These are phyloP conservation scores for Trachelus troglodyta DNA, from an alignment of 2,888 invertebrate species.

Conservation along the genomic window DNA sequence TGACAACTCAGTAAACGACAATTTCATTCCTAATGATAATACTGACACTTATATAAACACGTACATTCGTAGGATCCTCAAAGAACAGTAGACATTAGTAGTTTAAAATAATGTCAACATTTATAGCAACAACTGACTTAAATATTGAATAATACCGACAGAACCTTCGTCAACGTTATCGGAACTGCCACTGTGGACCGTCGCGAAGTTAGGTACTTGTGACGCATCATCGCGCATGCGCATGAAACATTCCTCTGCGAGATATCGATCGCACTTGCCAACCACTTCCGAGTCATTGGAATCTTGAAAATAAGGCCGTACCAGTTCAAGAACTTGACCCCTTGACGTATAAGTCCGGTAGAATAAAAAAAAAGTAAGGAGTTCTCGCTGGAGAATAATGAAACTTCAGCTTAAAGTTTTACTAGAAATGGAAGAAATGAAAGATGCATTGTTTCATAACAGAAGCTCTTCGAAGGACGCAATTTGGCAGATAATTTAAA, in stretches of 20 bases:
- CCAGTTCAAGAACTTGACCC: background rate
- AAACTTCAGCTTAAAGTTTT: background rate
- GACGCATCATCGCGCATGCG: conserved; percentile 16
- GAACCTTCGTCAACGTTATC: background rate
- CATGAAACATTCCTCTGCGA: conserved; percentile 27
- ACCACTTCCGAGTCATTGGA: conserved; percentile 27
- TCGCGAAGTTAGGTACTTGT: conserved; percentile 33
- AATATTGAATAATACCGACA: background rate
- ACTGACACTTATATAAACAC: background rate
- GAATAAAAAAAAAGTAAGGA: background rate
- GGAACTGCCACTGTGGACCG: conserved; percentile 45
- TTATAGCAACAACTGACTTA: background rate
- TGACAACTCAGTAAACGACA: background rate
- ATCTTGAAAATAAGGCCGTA: conserved; percentile 19
- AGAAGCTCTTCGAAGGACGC: background rate
- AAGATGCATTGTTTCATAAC: background rate
- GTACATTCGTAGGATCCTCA: background rate
- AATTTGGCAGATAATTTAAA: background rate
- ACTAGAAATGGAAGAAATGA: background rate
- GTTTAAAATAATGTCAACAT: background rate
- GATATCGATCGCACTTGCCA: conserved; percentile 33
- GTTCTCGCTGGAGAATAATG: background rate
- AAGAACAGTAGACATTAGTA: background rate
- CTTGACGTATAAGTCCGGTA: background rate
- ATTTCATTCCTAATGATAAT: background rate